Conservation (phyloP, 2,797 vertebrate genomes). For the Pseudomugil gertrudae region DNA sequence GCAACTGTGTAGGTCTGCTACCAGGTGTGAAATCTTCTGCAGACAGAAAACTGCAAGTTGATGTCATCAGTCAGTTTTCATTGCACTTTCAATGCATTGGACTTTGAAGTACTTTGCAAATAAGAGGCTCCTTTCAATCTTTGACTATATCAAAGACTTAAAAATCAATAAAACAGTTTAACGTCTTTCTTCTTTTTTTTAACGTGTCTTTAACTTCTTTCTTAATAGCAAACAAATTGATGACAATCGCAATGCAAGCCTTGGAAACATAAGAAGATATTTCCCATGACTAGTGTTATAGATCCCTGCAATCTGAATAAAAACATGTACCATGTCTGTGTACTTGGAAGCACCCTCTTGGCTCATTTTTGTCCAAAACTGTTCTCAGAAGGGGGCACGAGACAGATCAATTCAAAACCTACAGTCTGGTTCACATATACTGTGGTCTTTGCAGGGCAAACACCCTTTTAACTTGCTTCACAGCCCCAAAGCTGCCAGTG, state of each 20-base stretch:
- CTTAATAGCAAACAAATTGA: neutral
- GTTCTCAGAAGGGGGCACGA: constrained; percentile 28
- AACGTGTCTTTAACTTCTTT: neutral
- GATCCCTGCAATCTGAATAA: constrained; percentile 26
- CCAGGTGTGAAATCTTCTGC: neutral
- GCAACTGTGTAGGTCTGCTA: neutral
- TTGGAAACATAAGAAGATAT: neutral
- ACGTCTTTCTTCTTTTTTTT: too few species aligned
- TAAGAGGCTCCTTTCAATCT: neutral
- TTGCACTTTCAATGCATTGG: neutral
- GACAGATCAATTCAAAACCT: constrained; percentile 43
- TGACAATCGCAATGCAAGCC: neutral
- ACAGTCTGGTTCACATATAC: constrained; percentile 60
- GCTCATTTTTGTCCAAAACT: constrained; percentile 46
- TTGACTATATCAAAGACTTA: neutral
- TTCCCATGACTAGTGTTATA: constrained; percentile 10
- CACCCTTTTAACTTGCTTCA: constrained; percentile 68
- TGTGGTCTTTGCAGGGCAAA: constrained; percentile 64
- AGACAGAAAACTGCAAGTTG: neutral
- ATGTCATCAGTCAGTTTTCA: neutral
- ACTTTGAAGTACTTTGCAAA: neutral
- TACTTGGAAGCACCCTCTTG: constrained; percentile 51
- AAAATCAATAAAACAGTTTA: neutral
- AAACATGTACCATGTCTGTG: constrained; percentile 34
- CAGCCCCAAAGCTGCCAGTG: constrained; percentile 70